These are phyloP conservation scores for Hemaris fuciformis DNA, from an alignment of 2,888 invertebrate genomes.

Conservation along the genomic window DNA sequence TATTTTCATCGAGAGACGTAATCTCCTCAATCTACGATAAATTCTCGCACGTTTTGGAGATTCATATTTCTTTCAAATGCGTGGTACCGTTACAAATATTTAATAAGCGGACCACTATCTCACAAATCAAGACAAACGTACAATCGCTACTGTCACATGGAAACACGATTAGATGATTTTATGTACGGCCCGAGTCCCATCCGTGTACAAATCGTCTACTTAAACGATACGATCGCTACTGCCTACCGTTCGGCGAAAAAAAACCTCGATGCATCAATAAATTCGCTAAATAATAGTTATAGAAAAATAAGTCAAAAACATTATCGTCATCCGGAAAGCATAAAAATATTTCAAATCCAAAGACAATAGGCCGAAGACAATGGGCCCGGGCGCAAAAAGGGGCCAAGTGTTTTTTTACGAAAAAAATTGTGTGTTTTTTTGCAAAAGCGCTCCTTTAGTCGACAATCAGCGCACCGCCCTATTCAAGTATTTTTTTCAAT, in stretches of 20 bases:
- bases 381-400: conserved; percentile 72
- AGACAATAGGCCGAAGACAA: conserved; percentile 78
- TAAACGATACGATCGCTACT: conserved; percentile 48
- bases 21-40: not conserved
- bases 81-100: conserved; percentile 17
- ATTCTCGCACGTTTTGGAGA: conserved; percentile 11
- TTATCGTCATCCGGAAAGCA: conserved; percentile 78
- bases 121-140: conserved; percentile 44
- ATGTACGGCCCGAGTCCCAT: conserved; percentile 38
- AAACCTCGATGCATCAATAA: conserved; percentile 59
- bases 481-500: conserved; percentile 59
- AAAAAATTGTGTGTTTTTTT: conserved; percentile 65
- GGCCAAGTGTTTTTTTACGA: conserved; percentile 55
- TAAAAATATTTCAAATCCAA: conserved; percentile 78
- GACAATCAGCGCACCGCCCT: conserved; percentile 72
- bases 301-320: conserved; percentile 75
- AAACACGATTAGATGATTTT: conserved; percentile 47
- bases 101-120: conserved; percentile 33
- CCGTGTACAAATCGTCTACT: conserved; percentile 63
- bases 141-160: conserved; percentile 43
- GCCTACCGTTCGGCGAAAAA: conserved; percentile 36
- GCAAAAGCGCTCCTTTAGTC: conserved; percentile 58
- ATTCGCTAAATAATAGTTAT: conserved; percentile 79
- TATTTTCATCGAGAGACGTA: not conserved
- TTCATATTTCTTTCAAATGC: conserved; percentile 14